Evolutionary conservation across 2,797 vertebrate genomes (phyloP), one percentile per base, ranked within the genome.

Genomic region (Mastacembelus armatus): DNA sequence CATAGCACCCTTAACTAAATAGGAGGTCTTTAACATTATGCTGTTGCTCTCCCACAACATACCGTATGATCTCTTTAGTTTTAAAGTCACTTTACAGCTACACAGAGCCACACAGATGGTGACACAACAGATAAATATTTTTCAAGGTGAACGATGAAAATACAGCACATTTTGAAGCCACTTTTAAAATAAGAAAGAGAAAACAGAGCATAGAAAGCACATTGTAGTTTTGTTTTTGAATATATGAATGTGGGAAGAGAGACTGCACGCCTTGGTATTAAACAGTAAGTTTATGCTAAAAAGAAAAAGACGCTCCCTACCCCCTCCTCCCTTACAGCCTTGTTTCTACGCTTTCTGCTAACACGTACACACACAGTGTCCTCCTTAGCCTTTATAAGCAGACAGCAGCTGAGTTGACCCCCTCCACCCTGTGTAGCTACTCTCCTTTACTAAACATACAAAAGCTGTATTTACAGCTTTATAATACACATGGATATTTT

Each of bases 231-330:
- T 57, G 57, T 73, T 81, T 80, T 66, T n/a, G 61, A 58, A 69
- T 30, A 70, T 66, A 59, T 71, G 55, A 79, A 81, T 69, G 55
- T 44, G 47, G 40, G 48, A 62, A 66, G 66, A 80, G 38, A 78
- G 82, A 72, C 50, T 73, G 79, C 76, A 80, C 61, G 79, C 79
- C 72, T 67, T 82, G 66, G 87, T 89, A 86, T 89, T 88, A 85
- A 89, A 90, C 82, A 89, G 76, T 81, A 92, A 92, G 86, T 92
- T 91, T 89, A 92, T 91, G 91, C 88, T 91, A 90, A 91, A 91
- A 89, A 84, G 86, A 85, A 89, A 90, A 83, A 77, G 80, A 83
- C 82, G 82, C 85, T 83, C 88, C 86, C 90, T 83, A 86, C 88
- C 91, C 89, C 90, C 90, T 88, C 86, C 85, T 87, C 79, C 67